Conservation (phyloP, 1,140 invertebrate species). For the Diprion similis region DNA sequence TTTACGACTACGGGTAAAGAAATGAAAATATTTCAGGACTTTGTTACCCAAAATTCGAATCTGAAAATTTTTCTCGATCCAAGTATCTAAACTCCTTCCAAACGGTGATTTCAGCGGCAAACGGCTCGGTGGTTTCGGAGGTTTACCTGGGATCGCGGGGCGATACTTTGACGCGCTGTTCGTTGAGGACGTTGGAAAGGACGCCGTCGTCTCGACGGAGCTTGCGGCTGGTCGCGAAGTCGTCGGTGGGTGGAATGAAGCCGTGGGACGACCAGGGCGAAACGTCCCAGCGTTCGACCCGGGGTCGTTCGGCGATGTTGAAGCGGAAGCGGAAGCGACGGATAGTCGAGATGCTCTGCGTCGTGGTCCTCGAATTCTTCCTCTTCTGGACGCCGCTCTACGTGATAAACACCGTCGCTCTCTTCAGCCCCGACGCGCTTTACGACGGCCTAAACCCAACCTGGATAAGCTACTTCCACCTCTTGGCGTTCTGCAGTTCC, state of each 20-base stretch:
- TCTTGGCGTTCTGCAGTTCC: constrained; percentile 72
- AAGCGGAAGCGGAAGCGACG: constrained; percentile 57
- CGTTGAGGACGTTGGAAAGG: neutral
- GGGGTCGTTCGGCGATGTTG: neutral
- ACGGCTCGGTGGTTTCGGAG: neutral
- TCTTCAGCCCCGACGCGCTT: constrained; percentile 65
- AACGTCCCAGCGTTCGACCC: neutral
- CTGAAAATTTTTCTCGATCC: too few species aligned
- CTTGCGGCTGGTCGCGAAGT: neutral
- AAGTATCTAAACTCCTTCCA: too few species aligned
- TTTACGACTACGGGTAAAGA: too few species aligned
- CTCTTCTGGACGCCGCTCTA: constrained; percentile 80
- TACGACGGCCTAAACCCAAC: constrained; percentile 61
- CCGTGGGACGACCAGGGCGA: neutral
- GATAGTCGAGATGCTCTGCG: constrained; percentile 72
- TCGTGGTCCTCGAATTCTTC: constrained; percentile 78
- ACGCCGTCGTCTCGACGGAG: neutral
- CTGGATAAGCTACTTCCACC: constrained; percentile 66
- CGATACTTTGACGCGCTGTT: neutral
- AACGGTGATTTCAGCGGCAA: neutral
- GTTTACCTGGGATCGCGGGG: neutral
- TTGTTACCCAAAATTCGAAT: too few species aligned
- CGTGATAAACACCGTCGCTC: constrained; percentile 69
- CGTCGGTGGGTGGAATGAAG: neutral
- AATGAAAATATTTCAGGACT: too few species aligned